Conservation (phyloP, 2,113 vertebrate genomes). For the Callospermophilus lateralis region DNA sequence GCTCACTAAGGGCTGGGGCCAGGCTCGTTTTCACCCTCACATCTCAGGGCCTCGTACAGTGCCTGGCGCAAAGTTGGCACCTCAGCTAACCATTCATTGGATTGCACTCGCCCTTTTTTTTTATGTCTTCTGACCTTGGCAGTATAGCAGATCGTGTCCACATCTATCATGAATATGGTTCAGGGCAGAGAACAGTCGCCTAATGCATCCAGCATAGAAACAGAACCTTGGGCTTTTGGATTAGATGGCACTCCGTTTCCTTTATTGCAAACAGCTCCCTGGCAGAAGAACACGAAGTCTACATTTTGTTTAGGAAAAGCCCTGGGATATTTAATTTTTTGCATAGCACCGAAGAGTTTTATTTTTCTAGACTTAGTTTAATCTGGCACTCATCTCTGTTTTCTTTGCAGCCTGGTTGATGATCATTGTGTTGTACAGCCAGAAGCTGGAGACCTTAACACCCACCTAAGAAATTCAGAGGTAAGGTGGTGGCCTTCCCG, state of each 20-base stretch:
- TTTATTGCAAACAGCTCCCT: neutral
- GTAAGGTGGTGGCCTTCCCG: constrained; percentile 85
- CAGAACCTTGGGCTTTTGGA: neutral
- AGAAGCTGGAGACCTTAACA: constrained; percentile 98
- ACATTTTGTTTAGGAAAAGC: neutral
- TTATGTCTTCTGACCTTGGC: fast-evolving
- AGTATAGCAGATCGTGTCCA: neutral
- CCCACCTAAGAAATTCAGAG: constrained; percentile 99
- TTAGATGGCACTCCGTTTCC: neutral
- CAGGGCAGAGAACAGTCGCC: neutral
- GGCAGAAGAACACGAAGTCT: neutral
- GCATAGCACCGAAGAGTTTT: neutral
- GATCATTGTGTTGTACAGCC: constrained; percentile 99
- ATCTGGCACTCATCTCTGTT: neutral
- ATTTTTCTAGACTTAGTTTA: constrained; percentile 9
- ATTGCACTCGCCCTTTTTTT: neutral
- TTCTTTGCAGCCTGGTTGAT: constrained; percentile 94
- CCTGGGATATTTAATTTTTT: neutral
- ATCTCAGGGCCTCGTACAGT: neutral
- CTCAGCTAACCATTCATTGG: neutral
- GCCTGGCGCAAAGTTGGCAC: neutral
- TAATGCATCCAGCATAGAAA: neutral
- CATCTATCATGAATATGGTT: neutral
- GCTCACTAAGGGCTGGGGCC: neutral
- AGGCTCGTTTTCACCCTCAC: neutral